Conservation (phyloP, 2,888 invertebrate species). For the Palloptera scutellata region DNA sequence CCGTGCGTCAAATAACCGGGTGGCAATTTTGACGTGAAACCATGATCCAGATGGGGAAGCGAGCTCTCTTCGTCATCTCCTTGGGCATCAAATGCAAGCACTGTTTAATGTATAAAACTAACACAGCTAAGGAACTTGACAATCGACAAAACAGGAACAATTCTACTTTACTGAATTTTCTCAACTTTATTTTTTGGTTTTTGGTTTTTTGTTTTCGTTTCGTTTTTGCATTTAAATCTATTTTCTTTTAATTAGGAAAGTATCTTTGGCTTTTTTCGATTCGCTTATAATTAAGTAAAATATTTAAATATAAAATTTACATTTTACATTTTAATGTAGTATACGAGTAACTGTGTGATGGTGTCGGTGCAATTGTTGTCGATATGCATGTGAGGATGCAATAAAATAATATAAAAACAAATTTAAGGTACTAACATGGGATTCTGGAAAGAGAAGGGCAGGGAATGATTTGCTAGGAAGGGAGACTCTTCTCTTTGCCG, state of each 20-base stretch:
- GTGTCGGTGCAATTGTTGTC: neutral
- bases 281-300: neutral
- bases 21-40: constrained; percentile 87
- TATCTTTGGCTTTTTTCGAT: neutral
- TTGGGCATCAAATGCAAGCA: constrained; percentile 98
- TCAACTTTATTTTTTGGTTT: constrained; percentile 38
- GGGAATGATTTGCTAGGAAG: too few species aligned
- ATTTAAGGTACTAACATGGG: too few species aligned
- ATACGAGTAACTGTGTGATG: neutral
- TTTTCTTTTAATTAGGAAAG: neutral
- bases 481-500: too few species aligned
- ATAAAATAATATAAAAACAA: too few species aligned
- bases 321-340: neutral
- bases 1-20: constrained; percentile 92
- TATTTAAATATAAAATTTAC: neutral
- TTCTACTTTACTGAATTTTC: constrained; percentile 52
- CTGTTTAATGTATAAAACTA: constrained; percentile 74
- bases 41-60: constrained; percentile 75
- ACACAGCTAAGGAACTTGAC: constrained; percentile 66
- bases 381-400: too few species aligned
- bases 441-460: too few species aligned
- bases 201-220: constrained; percentile 38
- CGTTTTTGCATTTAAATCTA: constrained; percentile 21
- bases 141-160: constrained; percentile 66
- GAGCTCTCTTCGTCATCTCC: constrained; percentile 93